Conservation (phyloP, 2,113 vertebrate genomes). For the Corythoichthys intestinalis region DNA sequence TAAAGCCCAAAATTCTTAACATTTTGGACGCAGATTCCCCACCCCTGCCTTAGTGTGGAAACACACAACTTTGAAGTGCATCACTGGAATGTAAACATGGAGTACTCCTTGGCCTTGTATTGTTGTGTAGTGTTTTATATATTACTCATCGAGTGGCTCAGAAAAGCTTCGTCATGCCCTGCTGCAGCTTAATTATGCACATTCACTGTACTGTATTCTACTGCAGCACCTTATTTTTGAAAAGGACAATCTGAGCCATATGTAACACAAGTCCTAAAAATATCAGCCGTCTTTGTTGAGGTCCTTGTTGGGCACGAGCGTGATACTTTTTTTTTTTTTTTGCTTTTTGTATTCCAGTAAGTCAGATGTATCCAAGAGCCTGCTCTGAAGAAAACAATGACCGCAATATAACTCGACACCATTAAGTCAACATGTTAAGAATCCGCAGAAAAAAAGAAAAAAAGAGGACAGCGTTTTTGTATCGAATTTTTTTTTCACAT, state of each 20-base stretch:
- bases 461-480: not conserved
- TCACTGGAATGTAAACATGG: conserved; percentile 72
- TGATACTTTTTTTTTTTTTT: conserved; percentile 34
- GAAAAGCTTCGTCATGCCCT: conserved; percentile 55
- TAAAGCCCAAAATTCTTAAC: too few species aligned
- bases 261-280: conserved; percentile 53
- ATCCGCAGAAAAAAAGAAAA: conserved; percentile 21
- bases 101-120: conserved; percentile 69
- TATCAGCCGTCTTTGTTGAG: conserved; percentile 38
- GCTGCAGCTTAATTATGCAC: conserved; percentile 36
- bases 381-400: conserved; percentile 70
- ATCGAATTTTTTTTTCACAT: conserved; percentile 25
- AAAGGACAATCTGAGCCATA: conserved; percentile 59
- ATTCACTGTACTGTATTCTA: conserved; percentile 45
- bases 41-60: conserved; percentile 23
- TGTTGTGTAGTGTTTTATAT: conserved; percentile 54
- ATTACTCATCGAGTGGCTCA: conserved; percentile 62
- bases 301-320: conserved; percentile 39
- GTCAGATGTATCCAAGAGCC: conserved; percentile 72
- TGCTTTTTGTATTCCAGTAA: conserved; percentile 22
- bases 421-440: conserved; percentile 42
- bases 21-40: not conserved
- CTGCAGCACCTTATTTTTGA: conserved; percentile 41
- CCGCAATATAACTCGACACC: conserved; percentile 55
- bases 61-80: conserved; percentile 43